phyloP scores from a whole-genome alignment of 2,797 vertebrate genomes.

The Hapalemur alaotrensis region DNA sequence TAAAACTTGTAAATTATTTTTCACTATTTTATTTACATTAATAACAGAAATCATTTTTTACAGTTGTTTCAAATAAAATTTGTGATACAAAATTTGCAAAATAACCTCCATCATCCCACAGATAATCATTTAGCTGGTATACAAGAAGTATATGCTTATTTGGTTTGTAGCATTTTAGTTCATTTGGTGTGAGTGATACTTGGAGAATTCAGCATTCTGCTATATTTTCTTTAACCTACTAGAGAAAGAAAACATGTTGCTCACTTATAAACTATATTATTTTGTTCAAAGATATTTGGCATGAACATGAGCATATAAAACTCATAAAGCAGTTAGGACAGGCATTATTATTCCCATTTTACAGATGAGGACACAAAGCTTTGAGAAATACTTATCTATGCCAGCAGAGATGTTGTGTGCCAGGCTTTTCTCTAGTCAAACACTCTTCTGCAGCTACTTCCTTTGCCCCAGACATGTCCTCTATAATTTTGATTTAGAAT shows the following conservation, averaged over 20 bases:
- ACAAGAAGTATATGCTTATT: not conserved
- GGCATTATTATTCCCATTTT: not conserved
- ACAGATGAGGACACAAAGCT: not conserved
- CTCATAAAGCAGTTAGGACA: not conserved
- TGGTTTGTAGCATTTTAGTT: not conserved
- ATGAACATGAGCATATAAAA: not conserved
- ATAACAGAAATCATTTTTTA: not conserved
- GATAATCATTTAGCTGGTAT: not conserved
- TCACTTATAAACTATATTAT: not conserved
- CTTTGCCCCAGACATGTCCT: not conserved
- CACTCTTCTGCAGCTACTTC: not conserved
- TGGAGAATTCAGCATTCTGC: not conserved
- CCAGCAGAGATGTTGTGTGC: rapidly evolving
- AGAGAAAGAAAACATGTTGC: not conserved
- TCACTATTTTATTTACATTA: not conserved
- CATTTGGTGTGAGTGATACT: not conserved
- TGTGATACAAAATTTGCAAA: not conserved
- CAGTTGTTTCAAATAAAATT: not conserved
- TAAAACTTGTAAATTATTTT: not conserved
- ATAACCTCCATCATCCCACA: not conserved
- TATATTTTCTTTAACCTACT: not conserved
- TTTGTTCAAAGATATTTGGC: not conserved
- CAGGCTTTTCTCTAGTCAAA: not conserved
- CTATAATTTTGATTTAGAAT: not conserved
- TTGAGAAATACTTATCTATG: not conserved